A percentile compares a stretch with the other conserved stretches of the same genome.
These are phyloP conservation scores for Syngnathoides biaculeatus DNA, from an alignment of 2,113 vertebrate genomes.

Conservation along the genomic window DNA sequence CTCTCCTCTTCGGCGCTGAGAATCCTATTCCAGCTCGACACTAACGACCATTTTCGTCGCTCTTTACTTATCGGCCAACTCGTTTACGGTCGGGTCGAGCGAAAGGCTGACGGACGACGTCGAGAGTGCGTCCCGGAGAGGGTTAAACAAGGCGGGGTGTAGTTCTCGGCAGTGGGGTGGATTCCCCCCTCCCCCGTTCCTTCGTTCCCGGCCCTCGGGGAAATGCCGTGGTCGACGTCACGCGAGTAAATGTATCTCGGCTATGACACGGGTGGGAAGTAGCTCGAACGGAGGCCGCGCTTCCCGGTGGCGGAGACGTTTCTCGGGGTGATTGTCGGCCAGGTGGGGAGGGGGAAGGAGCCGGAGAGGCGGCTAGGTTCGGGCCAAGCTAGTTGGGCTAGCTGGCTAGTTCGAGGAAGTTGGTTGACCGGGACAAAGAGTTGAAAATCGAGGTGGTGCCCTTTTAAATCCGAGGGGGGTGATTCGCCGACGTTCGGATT, in stretches of 20 bases:
- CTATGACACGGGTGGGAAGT: constrained; percentile 23
- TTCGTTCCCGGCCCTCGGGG: constrained; percentile 28
- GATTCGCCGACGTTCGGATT: background rate
- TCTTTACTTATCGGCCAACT: background rate
- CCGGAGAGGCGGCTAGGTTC: constrained; percentile 17
- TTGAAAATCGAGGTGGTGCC: background rate
- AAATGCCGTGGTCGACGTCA: constrained; percentile 16
- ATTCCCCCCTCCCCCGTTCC: constrained; percentile 21
- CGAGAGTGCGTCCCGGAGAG: background rate
- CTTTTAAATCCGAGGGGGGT: background rate
- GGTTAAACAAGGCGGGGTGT: constrained; percentile 48
- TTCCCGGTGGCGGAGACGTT: constrained; percentile 8
- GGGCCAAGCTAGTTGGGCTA: constrained; percentile 8
- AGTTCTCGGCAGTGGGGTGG: constrained; percentile 40
- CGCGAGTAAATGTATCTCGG: constrained; percentile 24
- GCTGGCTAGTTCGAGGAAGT: constrained; percentile 7
- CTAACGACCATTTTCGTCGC: background rate
- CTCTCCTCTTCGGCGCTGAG: background rate
- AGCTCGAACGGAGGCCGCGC: constrained; percentile 7
- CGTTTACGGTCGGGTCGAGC: background rate
- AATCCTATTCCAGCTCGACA: constrained; percentile 12
- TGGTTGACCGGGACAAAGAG: background rate
- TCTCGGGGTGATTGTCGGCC: constrained; percentile 18
- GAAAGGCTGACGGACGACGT: background rate
- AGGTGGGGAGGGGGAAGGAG: background rate